Evolutionary conservation across 2,888 invertebrate genomes (phyloP).

Genomic region (Imbricaverruca yamaguchii): DNA sequence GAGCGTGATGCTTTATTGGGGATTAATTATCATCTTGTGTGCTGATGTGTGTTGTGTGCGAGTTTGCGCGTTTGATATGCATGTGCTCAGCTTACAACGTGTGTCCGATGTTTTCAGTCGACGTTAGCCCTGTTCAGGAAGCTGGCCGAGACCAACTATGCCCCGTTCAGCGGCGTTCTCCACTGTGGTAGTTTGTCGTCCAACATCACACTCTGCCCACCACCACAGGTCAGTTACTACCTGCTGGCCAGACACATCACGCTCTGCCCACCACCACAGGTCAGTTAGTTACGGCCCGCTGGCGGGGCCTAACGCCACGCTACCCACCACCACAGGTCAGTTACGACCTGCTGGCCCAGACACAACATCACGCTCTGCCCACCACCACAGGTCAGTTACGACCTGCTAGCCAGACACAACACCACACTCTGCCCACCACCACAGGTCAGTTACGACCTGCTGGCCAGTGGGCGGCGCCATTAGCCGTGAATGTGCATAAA

Average conservation of each 20-base stretch:
- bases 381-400: no score
- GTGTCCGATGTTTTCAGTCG: slow-evolving; percentile 24
- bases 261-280: slow-evolving; percentile 56
- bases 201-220: slow-evolving; percentile 62
- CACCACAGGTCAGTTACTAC: slow-evolving; percentile 52
- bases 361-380: slow-evolving; percentile 59
- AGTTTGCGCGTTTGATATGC: no score
- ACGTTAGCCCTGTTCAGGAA: slow-evolving; percentile 54
- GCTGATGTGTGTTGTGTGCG: no score
- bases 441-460: no score
- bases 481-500: no score
- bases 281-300: slow-evolving; percentile 37
- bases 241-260: no score
- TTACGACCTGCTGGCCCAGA: slow-evolving; percentile 38
- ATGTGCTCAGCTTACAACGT: no score
- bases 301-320: no score
- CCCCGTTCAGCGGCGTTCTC: slow-evolving; percentile 61
- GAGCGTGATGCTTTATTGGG: neutral
- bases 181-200: slow-evolving; percentile 69
- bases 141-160: slow-evolving; percentile 63
- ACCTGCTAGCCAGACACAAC: no score
- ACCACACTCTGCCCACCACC: no score
- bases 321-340: no score
- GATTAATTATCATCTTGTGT: neutral
- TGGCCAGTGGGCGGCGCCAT: no score